Conservation (phyloP, 2,888 invertebrate genomes). For the Nymphalis c-album region DNA sequence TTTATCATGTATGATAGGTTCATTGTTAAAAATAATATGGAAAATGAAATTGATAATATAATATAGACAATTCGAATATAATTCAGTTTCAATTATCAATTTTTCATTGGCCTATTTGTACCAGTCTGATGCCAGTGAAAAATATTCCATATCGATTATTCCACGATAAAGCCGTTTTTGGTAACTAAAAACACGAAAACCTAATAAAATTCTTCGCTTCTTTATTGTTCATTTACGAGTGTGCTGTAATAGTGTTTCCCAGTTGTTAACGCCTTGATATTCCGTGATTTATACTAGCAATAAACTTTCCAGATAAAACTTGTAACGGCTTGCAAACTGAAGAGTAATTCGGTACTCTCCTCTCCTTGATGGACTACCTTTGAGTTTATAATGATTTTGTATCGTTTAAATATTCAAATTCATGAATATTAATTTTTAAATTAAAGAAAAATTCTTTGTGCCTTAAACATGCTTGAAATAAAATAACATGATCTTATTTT, state of each 20-base stretch:
- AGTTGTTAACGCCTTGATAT: constrained; percentile 22
- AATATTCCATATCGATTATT: no score
- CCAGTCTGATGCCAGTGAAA: no score
- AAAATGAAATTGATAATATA: no score
- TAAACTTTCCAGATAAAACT: constrained; percentile 34
- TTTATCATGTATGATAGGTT: no score
- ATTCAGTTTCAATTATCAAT: no score
- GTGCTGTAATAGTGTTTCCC: background rate
- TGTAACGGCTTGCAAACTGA: constrained; percentile 12
- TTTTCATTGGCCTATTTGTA: no score
- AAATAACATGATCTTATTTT: no score
- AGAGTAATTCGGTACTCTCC: background rate
- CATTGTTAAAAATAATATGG: no score
- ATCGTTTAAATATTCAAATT: background rate
- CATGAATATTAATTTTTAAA: no score
- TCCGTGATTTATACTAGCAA: constrained; percentile 24
- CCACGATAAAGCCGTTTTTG: background rate
- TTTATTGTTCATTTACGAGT: constrained; percentile 12
- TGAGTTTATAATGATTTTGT: background rate
- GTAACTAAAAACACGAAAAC: background rate
- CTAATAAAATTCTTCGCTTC: constrained; percentile 1
- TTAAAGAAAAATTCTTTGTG: no score
- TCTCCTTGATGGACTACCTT: background rate
- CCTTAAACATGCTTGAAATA: no score
- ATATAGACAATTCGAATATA: no score